These are phyloP conservation scores for Latrodectus hesperus DNA, from an alignment of 2,888 invertebrate species.

Conservation along the genomic window DNA sequence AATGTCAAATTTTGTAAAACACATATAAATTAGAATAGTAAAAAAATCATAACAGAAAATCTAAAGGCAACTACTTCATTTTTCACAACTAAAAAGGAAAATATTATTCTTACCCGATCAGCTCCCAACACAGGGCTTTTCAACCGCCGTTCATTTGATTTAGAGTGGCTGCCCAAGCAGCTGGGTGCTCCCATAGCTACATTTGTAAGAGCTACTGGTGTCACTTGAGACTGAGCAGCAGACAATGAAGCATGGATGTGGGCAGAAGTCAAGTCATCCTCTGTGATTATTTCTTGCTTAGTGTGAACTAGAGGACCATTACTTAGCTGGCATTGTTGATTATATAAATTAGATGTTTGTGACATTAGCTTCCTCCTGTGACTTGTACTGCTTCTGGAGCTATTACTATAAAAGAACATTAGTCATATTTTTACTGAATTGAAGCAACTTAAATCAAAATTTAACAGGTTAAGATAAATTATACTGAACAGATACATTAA, in stretches of 20 bases:
- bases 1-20: too few species aligned
- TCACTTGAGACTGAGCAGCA: slow-evolving; percentile 9
- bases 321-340: slow-evolving; percentile 33
- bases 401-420: slow-evolving; percentile 59
- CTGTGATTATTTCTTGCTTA: slow-evolving; percentile 66
- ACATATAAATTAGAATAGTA: neutral
- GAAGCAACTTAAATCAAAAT: too few species aligned
- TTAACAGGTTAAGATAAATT: too few species aligned
- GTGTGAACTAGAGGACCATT: slow-evolving; percentile 44
- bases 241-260: slow-evolving; percentile 20
- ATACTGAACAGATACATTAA: too few species aligned
- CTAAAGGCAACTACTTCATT: neutral
- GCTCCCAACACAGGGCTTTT: slow-evolving; percentile 55
- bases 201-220: slow-evolving; percentile 45
- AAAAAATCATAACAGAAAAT: neutral
- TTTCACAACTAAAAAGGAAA: neutral
- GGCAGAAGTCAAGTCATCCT: slow-evolving; percentile 46
- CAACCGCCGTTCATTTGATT: slow-evolving; percentile 49
- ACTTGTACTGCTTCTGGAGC: slow-evolving; percentile 70
- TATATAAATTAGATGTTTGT: slow-evolving; percentile 83
- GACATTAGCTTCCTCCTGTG: slow-evolving; percentile 92
- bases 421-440: too few species aligned
- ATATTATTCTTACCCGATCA: slow-evolving; percentile 51
- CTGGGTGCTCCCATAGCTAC: slow-evolving; percentile 18
- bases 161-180: slow-evolving; percentile 24